Evolutionary conservation across 2,888 invertebrate genomes (phyloP).

Genomic region (Ophion ellenae): DNA sequence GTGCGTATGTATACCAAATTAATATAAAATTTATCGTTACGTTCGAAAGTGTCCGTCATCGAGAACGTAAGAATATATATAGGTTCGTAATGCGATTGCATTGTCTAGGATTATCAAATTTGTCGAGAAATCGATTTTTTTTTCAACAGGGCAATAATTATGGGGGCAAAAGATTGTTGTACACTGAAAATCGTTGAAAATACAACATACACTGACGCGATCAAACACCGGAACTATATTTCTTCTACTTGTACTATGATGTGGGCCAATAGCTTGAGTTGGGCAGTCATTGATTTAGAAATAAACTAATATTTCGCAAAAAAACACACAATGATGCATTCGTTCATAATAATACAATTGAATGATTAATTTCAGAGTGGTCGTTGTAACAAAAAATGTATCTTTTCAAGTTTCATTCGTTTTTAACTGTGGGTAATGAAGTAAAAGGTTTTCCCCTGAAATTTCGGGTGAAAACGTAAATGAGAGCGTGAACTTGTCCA

Average conservation of each 20-base stretch:
- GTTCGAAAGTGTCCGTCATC: slow-evolving; percentile 69
- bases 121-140: slow-evolving; percentile 36
- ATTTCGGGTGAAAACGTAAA: background rate
- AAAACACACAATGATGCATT: slow-evolving; percentile 5
- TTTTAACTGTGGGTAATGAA: too few species aligned
- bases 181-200: slow-evolving; percentile 17
- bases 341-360: too few species aligned
- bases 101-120: slow-evolving; percentile 49
- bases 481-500: slow-evolving; percentile 1
- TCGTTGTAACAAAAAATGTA: too few species aligned
- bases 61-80: slow-evolving; percentile 58
- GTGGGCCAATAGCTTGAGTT: background rate
- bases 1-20: slow-evolving; percentile 77
- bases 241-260: background rate
- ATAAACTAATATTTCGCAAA: background rate
- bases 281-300: background rate
- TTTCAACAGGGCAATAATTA: slow-evolving; percentile 52
- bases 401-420: too few species aligned
- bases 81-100: slow-evolving; percentile 37
- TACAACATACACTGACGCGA: background rate
- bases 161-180: slow-evolving; percentile 17
- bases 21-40: slow-evolving; percentile 78
- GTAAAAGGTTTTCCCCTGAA: background rate
- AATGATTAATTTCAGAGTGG: too few species aligned
- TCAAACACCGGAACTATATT: background rate